Evolutionary conservation across 2,888 invertebrate genomes (phyloP).

Genomic region (Petrophora chlorosata): DNA sequence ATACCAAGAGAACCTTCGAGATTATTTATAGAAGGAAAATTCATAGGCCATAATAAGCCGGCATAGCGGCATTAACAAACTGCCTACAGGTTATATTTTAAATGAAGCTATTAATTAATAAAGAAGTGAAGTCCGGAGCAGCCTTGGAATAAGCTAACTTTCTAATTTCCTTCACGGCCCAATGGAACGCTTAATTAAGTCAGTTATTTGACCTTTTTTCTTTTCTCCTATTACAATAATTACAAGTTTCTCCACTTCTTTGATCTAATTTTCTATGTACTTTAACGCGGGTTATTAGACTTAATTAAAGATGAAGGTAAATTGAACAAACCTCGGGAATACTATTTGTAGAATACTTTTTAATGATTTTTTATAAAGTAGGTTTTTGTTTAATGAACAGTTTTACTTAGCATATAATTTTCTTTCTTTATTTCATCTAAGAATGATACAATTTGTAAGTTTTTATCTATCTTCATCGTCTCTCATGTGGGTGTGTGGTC

Average conservation of each 20-base stretch:
- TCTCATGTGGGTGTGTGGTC: too few species aligned
- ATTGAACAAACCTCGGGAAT: background rate
- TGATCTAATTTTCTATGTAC: conserved; percentile 53
- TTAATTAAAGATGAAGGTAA: conserved; percentile 9
- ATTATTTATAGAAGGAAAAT: conserved; percentile 27
- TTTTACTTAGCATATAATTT: background rate
- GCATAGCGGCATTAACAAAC: conserved; percentile 26
- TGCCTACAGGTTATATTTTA: conserved; percentile 43
- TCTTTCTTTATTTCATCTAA: too few species aligned
- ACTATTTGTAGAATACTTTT: conserved; percentile 18
- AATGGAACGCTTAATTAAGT: conserved; percentile 56
- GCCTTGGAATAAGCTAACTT: conserved; percentile 48
- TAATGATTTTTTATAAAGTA: conserved; percentile 8
- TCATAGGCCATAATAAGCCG: conserved; percentile 26
- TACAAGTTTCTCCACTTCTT: conserved; percentile 45
- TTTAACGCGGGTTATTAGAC: conserved; percentile 37
- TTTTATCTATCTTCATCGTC: too few species aligned
- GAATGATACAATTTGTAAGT: too few species aligned
- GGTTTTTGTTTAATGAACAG: background rate
- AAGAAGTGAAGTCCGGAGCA: conserved; percentile 34
- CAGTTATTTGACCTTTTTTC: conserved; percentile 37
- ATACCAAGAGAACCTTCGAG: background rate
- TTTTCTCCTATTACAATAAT: background rate
- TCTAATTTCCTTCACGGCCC: conserved; percentile 50
- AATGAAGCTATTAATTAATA: conserved; percentile 57